These are phyloP conservation scores for Micrastur ruficollis DNA, from an alignment of 2,797 vertebrate genomes.

Conservation along the genomic window DNA sequence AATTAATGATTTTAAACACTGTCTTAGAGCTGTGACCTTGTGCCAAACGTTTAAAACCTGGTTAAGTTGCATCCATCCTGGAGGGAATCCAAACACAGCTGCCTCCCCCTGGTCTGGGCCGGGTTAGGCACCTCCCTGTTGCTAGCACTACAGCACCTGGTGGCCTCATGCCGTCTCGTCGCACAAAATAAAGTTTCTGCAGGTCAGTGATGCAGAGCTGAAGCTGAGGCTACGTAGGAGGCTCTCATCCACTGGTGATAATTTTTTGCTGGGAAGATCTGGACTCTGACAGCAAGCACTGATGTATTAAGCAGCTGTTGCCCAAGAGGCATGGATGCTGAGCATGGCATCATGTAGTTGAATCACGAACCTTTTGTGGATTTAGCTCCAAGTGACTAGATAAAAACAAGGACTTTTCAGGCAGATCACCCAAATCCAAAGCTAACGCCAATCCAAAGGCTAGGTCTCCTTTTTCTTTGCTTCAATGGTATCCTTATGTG, in stretches of 20 bases:
- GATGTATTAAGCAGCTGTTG: neutral
- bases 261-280: neutral
- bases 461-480: neutral
- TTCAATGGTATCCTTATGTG: neutral
- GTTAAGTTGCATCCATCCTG: neutral
- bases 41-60: neutral
- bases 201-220: neutral
- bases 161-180: neutral
- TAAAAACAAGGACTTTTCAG: neutral
- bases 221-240: accelerated
- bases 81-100: neutral
- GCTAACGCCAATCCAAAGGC: neutral
- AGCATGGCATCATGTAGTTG: neutral
- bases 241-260: neutral
- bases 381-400: neutral
- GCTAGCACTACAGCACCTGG: neutral
- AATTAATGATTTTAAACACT: neutral
- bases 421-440: neutral
- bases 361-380: neutral
- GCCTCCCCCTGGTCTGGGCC: neutral
- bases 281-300: neutral
- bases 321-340: neutral
- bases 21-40: neutral
- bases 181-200: neutral
- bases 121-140: neutral